Evolutionary conservation across 2,113 vertebrate species (phyloP), one percentile per base, ranked within the genome.

Genomic region (Crocuta crocuta): DNA sequence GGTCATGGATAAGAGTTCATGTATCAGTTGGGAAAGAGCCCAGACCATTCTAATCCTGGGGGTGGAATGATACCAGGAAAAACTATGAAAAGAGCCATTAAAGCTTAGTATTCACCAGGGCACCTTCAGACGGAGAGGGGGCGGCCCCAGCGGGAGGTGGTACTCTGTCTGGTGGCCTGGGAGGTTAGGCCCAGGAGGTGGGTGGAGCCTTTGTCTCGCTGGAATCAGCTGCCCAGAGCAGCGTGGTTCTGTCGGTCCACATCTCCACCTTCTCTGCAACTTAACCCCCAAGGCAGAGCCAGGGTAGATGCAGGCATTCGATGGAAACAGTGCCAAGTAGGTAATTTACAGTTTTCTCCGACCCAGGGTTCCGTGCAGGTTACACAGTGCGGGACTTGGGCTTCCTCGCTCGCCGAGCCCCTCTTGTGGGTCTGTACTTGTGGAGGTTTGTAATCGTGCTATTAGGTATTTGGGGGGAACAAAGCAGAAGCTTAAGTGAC

Each of bases 91-190:
- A 48, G 70, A 31, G 3, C 58, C 53, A 0, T n/a, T 55, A 11
- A n/a, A 68, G 39, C 43, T 74, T 39, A n/a, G 4, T 0, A 21
- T 78, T 78, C 33, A 7, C 61, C 45, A 21, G 26, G 39, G n/a
- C 4, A 0, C 7, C 0, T 58, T 45, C 2, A 17, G 24, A 39
- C 4, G 43, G 90, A 23, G 19, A 26, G n/a, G 7, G 3, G 33
- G n/a, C 71, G 48, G 82, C 19, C 58, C 7, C n/a, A 1, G 10
- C 21, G 10, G 61, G 90, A 71, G 31, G 43, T 15, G 2, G 5
- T 8, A 17, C 39, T 19, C 84, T 26, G 53, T 28, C 66, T 33
- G 21, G 21, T 45, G 50, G 50, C 0, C 0, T 11, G 28, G 61
- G 28, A 70, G 50, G 7, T 26, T 2, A n/a, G 92, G 23, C 21